phyloP scores from a whole-genome alignment of 2,797 vertebrate genomes.

The Naso thynnoides region DNA sequence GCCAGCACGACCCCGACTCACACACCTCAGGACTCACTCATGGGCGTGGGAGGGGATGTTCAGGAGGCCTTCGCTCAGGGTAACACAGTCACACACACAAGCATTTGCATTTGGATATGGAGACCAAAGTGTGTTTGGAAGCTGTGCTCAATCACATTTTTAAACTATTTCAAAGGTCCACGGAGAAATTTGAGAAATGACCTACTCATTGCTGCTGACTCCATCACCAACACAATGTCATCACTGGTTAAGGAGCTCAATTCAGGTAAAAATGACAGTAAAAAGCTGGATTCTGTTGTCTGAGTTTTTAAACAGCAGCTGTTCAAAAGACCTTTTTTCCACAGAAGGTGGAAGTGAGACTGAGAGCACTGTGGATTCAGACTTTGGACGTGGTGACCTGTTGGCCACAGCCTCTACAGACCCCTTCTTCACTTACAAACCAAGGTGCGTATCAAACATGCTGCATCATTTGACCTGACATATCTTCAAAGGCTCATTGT shows the following conservation, averaged over 20 bases:
- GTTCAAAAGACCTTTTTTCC: not conserved
- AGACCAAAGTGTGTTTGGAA: not conserved
- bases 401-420: constrained; percentile 90
- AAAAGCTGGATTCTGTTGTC: not conserved
- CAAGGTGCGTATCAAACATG: constrained; percentile 77
- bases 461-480: not conserved
- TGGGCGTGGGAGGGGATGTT: constrained; percentile 96
- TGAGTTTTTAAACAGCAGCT: not conserved
- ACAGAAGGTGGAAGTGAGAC: constrained; percentile 93
- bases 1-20: constrained; percentile 94
- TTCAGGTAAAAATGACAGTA: constrained; percentile 85
- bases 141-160: not conserved
- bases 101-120: not conserved
- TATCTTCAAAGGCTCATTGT: not conserved
- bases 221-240: constrained; percentile 99
- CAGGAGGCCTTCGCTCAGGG: constrained; percentile 98
- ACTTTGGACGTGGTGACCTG: constrained; percentile 89
- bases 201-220: constrained; percentile 97
- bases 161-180: constrained; percentile 84
- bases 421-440: constrained; percentile 90
- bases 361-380: constrained; percentile 92
- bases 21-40: constrained; percentile 97
- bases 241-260: constrained; percentile 97
- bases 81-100: constrained; percentile 62
- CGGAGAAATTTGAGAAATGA: constrained; percentile 98